phyloP scores from a whole-genome alignment of 2,888 invertebrate species.

The Drosophila prostipennis region DNA sequence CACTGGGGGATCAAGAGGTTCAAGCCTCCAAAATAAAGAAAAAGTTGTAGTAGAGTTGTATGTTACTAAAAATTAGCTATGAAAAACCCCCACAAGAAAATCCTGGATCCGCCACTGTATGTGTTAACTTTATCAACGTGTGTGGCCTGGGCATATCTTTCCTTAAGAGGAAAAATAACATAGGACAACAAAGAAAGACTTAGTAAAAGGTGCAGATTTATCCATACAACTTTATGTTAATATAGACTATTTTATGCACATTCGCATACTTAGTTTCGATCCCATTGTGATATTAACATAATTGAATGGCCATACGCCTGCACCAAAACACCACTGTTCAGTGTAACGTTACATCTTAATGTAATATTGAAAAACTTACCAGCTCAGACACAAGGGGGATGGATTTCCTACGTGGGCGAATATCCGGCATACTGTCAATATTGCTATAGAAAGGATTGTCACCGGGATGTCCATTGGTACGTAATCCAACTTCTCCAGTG shows the following conservation, averaged over 20 bases:
- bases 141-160: background rate
- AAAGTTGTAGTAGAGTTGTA: too few species aligned
- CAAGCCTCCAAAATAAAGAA: too few species aligned
- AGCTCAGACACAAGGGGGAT: slow-evolving; percentile 99
- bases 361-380: slow-evolving; percentile 84
- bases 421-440: slow-evolving; percentile 99
- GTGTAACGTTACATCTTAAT: background rate
- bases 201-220: too few species aligned
- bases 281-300: too few species aligned
- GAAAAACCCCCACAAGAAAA: background rate
- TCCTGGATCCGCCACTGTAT: slow-evolving; percentile 1
- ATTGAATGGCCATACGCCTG: too few species aligned
- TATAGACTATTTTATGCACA: too few species aligned
- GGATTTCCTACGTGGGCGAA: slow-evolving; percentile 97
- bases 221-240: too few species aligned
- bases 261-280: too few species aligned
- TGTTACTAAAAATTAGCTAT: too few species aligned
- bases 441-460: slow-evolving; percentile 99
- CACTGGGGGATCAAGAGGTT: background rate
- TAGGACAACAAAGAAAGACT: too few species aligned
- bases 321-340: too few species aligned
- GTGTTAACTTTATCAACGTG: background rate
- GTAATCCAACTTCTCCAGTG: slow-evolving; percentile 90
- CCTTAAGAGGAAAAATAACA: too few species aligned
- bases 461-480: slow-evolving; percentile 94